Evolutionary conservation across 1,140 invertebrate genomes (phyloP), one percentile per base, ranked within the genome.

Genomic region (Melitaea cinxia): DNA sequence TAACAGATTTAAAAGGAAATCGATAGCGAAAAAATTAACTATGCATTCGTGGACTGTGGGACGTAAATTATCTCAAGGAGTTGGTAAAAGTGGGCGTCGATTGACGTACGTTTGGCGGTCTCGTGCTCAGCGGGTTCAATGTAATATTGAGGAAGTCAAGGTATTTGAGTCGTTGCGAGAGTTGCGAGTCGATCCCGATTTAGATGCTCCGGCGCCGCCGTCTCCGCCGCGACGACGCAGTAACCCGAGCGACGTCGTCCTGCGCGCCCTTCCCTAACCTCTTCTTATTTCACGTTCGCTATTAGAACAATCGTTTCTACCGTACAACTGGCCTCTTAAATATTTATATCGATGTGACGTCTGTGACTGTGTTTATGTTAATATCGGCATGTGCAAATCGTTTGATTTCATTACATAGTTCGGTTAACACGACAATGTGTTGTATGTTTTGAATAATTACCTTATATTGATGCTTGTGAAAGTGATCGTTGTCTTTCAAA

Each of bases 91-190:
- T 88, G 78, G 88, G 88, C 82, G 88, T 81, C 78, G 68, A 85
- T 88, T 89, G 86, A 89, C 84, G 86, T 88, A 82, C 77, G 77
- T 82, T 88, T 83, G 77, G 80, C 80, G 82, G 79, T 84, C 84
- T 88, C 78, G 75, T 84, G 80, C 61, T 77, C 78, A 61, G 76
- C 73, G 88, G 84, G 88, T 91, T 91, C 88, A 89, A 90, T 88
- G 88, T 90, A 89, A 88, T 90, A 90, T 90, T 88, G 86, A 90
- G 88, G 88, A 91, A 91, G 88, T 91, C 88, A 91, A 91, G 88
- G 88, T 90, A 91, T 89, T 88, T 89, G 85, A 91, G 85, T 86
- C 85, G 87, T 80, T 75, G 84, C 77, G 84, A 85, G 85, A 89
- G 67, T 87, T 81, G 84, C 78, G 81, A 88, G 83, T 82, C 84